Base-by-base conservation (phyloP, 2,888 invertebrate genomes). In the Ommatoiulus sabulosus region DNA sequence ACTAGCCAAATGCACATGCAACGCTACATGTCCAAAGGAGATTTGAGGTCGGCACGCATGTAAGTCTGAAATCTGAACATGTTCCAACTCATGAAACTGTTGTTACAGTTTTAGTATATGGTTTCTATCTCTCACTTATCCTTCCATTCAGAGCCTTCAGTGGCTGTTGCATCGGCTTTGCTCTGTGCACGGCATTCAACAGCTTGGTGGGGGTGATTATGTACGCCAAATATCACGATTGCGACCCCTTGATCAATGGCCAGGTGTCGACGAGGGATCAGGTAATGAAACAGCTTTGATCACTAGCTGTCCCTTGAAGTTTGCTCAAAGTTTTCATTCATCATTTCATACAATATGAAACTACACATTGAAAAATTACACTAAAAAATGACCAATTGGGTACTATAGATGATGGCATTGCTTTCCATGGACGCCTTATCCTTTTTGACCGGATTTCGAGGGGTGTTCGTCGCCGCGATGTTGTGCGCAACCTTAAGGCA, bases 221-320 rank as follows among this genome's bases (percentile, higher is more conserved):
- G 6, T 89, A 89, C 44, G 89, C 89, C 48, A n/a, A n/a, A n/a
- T n/a, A n/a, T n/a, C n/a, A n/a, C n/a, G n/a, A n/a, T n/a, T n/a
- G n/a, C n/a, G n/a, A 89, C 44, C 89, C 89, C 2, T 35, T 86
- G 35, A 35, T 6, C 44, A 46, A 44, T 17, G 86, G 86, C 35
- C 24, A 57, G 20, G 84, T 89, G n/a, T 63, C 87, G 7, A 87
- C 89, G 8, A 35, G 87, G 44, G 89, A 86, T 87, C 89, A 89
- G 52, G 86, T 89, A n/a, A 44, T 3, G 12, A 80, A 80, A 7
- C 24, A n/a, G n/a, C n/a, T n/a, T n/a, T n/a, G n/a, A n/a, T n/a
- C n/a, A n/a, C n/a, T n/a, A n/a, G n/a, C n/a, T n/a, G n/a, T n/a
- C 5, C n/a, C n/a, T n/a, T n/a, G n/a, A n/a, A n/a, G n/a, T n/a